phyloP scores from a whole-genome alignment of 2,797 vertebrate genomes.

The Garrulus glandarius region DNA sequence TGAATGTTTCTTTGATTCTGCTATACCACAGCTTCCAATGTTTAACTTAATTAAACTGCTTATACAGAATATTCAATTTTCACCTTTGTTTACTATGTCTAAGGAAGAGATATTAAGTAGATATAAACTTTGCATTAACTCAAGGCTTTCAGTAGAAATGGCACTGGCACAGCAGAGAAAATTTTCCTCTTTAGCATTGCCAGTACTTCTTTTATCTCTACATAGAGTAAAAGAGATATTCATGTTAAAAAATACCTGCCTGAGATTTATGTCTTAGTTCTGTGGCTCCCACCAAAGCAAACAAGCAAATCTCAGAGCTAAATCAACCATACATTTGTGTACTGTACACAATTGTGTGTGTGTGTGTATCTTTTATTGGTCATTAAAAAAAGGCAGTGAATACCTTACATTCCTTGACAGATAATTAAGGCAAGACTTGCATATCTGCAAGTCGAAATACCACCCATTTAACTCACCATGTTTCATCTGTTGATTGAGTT shows the following conservation, averaged over 20 bases:
- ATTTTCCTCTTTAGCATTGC: neutral
- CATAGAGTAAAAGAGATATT: neutral
- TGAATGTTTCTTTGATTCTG: neutral
- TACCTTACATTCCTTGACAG: neutral
- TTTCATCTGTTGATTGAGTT: neutral
- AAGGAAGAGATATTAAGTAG: neutral
- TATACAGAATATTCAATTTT: neutral
- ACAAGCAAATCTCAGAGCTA: neutral
- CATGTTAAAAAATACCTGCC: neutral
- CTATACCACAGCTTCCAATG: neutral
- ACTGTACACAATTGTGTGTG: accelerated
- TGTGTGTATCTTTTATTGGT: neutral
- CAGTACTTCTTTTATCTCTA: neutral
- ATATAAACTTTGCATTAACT: neutral
- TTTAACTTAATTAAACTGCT: neutral
- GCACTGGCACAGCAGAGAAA: neutral
- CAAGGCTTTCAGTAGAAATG: neutral
- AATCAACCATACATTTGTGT: neutral
- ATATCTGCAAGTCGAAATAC: neutral
- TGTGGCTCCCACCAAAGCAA: neutral
- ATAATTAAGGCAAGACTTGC: neutral
- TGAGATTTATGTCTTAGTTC: neutral
- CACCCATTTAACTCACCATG: neutral
- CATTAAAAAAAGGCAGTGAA: neutral
- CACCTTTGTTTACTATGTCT: neutral